Conservation (phyloP, 2,113 vertebrate species). For the Apaloderma vittatum region DNA sequence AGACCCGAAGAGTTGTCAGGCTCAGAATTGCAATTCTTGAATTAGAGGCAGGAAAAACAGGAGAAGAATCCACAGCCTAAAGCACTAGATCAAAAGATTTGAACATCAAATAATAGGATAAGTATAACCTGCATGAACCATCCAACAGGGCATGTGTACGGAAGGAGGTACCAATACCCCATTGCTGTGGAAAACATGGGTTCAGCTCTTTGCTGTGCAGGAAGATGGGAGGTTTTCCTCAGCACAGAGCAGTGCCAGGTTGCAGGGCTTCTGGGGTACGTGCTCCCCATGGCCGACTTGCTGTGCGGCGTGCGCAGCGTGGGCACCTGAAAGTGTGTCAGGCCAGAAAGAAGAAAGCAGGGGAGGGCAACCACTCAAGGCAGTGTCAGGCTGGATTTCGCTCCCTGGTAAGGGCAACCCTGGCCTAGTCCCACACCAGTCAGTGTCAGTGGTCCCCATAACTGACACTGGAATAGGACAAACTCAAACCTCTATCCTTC, state of each 20-base stretch:
- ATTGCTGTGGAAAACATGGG: accelerated
- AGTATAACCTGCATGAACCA: neutral
- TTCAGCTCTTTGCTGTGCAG: neutral
- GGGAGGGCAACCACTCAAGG: accelerated
- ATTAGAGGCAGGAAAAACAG: neutral
- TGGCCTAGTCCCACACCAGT: neutral
- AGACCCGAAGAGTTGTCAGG: neutral
- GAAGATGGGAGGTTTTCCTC: accelerated
- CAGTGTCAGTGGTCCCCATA: neutral
- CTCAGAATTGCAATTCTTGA: neutral
- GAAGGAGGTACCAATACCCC: accelerated
- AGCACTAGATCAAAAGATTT: neutral
- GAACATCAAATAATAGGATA: neutral
- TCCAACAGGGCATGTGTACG: accelerated
- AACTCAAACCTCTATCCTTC: neutral
- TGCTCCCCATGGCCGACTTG: neutral
- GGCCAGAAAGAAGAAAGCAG: neutral
- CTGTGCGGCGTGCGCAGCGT: accelerated
- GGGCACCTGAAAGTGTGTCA: neutral
- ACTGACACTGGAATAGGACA: neutral
- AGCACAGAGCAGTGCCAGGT: neutral
- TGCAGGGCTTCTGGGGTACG: neutral
- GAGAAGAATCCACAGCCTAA: neutral
- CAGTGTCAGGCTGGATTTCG: neutral
- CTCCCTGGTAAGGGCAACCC: neutral